phyloP scores from a whole-genome alignment of 2,888 invertebrate species.

The Acanthosepion pharaonis region DNA sequence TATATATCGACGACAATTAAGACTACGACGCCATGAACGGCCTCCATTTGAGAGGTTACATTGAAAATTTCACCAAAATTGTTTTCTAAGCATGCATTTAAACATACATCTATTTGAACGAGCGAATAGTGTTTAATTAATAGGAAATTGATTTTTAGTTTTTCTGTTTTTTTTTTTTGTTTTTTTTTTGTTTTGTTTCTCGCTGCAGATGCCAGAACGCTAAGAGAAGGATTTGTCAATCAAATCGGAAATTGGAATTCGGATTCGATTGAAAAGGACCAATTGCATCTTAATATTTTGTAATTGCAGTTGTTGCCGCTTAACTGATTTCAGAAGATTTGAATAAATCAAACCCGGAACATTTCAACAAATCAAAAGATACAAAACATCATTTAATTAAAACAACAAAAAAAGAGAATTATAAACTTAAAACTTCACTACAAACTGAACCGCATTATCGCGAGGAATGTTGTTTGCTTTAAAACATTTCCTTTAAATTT shows the following conservation, averaged over 20 bases:
- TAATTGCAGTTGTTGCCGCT: background rate
- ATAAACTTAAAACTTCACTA: background rate
- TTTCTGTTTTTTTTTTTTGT: too few relatives aligned
- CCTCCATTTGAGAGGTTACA: too few relatives aligned
- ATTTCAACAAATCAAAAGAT: background rate
- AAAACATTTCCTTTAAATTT: background rate
- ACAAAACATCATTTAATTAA: background rate
- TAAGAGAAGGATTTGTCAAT: background rate
- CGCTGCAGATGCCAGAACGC: background rate
- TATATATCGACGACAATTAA: too few relatives aligned
- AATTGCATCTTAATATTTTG: background rate
- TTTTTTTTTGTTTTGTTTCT: background rate
- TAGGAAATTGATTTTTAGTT: background rate
- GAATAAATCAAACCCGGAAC: background rate
- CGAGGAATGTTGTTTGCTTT: background rate
- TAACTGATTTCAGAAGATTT: background rate
- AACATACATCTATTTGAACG: background rate
- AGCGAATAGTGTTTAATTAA: conserved; percentile 14
- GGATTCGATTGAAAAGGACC: background rate
- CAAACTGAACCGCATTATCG: background rate
- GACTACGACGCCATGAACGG: too few relatives aligned
- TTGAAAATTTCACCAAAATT: too few relatives aligned
- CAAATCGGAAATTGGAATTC: background rate
- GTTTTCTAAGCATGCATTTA: too few relatives aligned
- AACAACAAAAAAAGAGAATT: background rate